Conservation (phyloP, 92 coral and sea anemone genomes). For the Phenganax marumi region DNA sequence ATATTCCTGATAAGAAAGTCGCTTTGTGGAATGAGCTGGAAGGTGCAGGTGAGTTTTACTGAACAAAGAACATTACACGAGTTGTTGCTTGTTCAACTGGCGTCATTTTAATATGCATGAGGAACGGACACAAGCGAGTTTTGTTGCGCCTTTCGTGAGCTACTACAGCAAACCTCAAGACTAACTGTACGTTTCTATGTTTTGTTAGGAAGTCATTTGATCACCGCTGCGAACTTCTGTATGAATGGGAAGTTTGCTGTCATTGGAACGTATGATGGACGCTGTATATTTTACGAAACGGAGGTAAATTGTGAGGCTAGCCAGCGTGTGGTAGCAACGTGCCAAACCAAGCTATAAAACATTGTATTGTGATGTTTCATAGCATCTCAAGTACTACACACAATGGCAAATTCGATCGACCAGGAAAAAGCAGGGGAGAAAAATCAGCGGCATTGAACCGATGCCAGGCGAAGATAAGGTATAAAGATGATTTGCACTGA, state of each 20-base stretch:
- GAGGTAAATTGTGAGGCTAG: slow-evolving; percentile 60
- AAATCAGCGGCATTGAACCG: slow-evolving; percentile 97
- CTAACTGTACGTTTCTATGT: background rate
- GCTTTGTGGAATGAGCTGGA: slow-evolving; percentile 99
- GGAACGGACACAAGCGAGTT: no score
- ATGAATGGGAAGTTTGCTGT: slow-evolving; percentile 94
- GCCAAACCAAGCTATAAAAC: background rate
- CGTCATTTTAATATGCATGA: no score
- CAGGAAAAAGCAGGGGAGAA: slow-evolving; percentile 89
- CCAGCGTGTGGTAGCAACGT: background rate
- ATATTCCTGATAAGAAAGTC: slow-evolving; percentile 97
- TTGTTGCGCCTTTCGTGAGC: no score
- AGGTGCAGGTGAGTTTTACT: slow-evolving; percentile 73
- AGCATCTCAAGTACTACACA: slow-evolving; percentile 97
- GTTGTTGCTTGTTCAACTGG: no score
- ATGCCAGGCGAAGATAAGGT: slow-evolving; percentile 99
- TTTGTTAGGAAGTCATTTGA: slow-evolving; percentile 75
- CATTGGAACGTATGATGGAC: slow-evolving; percentile 93
- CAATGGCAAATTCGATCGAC: slow-evolving; percentile 95
- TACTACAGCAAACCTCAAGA: no score
- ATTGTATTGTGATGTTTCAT: background rate
- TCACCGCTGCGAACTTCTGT: slow-evolving; percentile 98
- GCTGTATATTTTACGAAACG: slow-evolving; percentile 94
- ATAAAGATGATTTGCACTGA: background rate
- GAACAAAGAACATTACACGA: background rate